These are phyloP conservation scores for Amblyopsis hoosieri DNA, from an alignment of 2,797 vertebrate species.

Conservation along the genomic window DNA sequence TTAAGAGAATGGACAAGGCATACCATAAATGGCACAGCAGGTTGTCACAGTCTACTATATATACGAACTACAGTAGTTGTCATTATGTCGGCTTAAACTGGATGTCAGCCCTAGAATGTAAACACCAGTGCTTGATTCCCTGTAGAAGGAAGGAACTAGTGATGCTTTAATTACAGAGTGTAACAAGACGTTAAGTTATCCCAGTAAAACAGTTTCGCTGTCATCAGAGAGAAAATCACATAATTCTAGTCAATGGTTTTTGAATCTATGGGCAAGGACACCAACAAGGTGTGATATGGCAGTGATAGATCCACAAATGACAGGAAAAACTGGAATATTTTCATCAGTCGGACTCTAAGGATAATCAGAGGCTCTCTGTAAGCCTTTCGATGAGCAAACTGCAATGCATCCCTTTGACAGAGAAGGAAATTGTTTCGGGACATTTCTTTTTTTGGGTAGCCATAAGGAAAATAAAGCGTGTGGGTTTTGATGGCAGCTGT, in stretches of 20 bases:
- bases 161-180: constrained; percentile 45
- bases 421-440: not conserved
- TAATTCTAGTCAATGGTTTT: constrained; percentile 19
- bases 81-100: constrained; percentile 39
- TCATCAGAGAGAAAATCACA: constrained; percentile 48
- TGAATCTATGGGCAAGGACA: constrained; percentile 11
- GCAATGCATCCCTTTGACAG: no score
- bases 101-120: constrained; percentile 31
- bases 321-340: constrained; percentile 29
- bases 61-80: constrained; percentile 1
- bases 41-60: not conserved
- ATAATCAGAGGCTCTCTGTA: not conserved
- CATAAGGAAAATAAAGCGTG: constrained; percentile 2
- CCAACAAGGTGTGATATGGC: not conserved
- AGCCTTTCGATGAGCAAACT: no score
- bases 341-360: not conserved
- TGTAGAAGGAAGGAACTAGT: constrained; percentile 48
- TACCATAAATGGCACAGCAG: not conserved
- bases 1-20: constrained; percentile 25
- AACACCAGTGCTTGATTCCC: constrained; percentile 28
- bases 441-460: not conserved
- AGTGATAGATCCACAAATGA: constrained; percentile 7
- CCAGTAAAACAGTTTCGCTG: constrained; percentile 26
- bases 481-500: constrained; percentile 20
- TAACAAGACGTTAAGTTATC: constrained; percentile 15